Conservation (phyloP, 2,113 vertebrate species). For the Australoheros scitulus region DNA sequence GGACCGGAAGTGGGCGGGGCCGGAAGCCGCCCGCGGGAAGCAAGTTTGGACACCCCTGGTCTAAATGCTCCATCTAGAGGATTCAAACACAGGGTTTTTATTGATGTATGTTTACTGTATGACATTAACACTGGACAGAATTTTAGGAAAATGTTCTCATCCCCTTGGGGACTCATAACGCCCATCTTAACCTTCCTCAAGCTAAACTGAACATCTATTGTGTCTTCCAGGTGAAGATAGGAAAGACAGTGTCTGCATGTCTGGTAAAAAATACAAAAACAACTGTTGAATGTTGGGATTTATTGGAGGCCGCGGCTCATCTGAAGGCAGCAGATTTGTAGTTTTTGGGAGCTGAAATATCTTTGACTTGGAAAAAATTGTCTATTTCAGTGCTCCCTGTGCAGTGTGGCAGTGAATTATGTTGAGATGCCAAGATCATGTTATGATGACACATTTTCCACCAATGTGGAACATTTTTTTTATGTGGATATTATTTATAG, state of each 20-base stretch:
- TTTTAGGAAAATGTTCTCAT: not conserved
- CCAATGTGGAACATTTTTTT: not conserved
- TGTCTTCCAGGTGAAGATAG: not conserved
- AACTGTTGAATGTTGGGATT: not conserved
- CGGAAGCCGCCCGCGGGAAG: too few species aligned
- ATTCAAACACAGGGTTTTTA: not conserved
- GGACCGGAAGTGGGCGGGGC: too few species aligned
- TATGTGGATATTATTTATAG: not conserved
- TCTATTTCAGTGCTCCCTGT: not conserved
- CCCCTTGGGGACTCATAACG: not conserved
- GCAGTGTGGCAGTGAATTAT: not conserved
- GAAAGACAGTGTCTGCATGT: not conserved
- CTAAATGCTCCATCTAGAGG: not conserved
- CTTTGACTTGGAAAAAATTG: not conserved
- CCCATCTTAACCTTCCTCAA: too few species aligned
- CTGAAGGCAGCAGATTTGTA: not conserved
- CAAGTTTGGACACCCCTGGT: too few species aligned
- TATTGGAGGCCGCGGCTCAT: not conserved
- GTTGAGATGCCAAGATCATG: not conserved
- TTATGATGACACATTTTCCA: slow-evolving; percentile 7
- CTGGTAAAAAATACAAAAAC: not conserved
- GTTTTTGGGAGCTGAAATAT: not conserved
- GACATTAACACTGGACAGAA: not conserved
- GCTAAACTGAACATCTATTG: not conserved
- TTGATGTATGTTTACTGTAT: too few species aligned